These are phyloP conservation scores for rabbit (Oryctolagus cuniculus) DNA, from an alignment of 2,113 vertebrate species.

Conservation along the genomic window DNA sequence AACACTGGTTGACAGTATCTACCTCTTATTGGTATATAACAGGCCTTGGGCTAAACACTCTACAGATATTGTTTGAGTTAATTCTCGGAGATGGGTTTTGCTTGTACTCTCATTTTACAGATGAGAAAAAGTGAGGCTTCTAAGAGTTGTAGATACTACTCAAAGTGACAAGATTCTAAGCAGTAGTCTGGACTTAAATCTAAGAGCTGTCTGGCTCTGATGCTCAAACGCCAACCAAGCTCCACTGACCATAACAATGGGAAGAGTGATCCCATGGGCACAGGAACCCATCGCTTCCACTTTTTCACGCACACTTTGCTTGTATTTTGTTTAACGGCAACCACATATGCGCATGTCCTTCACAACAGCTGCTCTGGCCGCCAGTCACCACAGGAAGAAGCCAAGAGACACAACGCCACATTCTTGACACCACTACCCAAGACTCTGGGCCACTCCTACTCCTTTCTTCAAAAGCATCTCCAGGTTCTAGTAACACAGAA, in stretches of 20 bases:
- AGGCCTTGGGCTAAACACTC: neutral
- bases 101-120: neutral
- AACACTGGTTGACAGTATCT: neutral
- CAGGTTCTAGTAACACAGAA: neutral
- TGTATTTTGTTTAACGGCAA: neutral
- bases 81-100: neutral
- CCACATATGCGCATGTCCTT: neutral
- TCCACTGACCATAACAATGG: neutral
- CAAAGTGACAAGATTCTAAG: neutral
- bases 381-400: neutral
- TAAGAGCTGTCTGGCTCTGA: neutral
- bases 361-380: neutral
- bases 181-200: neutral
- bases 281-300: neutral
- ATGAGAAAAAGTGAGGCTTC: conserved; percentile 1
- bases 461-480: neutral
- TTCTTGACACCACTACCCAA: neutral
- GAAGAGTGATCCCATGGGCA: neutral
- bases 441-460: neutral
- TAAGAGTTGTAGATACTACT: conserved; percentile 16
- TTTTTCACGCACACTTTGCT: neutral
- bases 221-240: neutral
- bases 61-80: neutral
- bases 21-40: neutral
- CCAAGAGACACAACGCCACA: neutral